phyloP scores from a whole-genome alignment of 2,888 invertebrate species.

The Agrilus mali region DNA sequence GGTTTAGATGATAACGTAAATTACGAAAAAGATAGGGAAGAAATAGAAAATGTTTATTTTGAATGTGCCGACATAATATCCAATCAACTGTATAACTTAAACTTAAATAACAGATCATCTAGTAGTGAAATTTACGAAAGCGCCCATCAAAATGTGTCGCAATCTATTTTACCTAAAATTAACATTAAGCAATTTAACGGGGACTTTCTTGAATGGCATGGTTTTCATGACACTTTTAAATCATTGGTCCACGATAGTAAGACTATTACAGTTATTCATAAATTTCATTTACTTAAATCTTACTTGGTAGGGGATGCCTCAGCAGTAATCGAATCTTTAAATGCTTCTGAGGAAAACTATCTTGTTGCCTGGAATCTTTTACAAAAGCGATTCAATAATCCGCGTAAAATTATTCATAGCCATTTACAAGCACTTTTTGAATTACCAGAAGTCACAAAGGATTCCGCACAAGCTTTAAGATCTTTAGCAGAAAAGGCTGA shows the following conservation, averaged over 20 bases:
- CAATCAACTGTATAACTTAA: not conserved
- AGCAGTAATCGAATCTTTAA: not conserved
- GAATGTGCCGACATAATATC: not conserved
- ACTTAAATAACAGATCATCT: not conserved
- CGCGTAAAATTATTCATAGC: no score
- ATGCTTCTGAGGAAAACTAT: not conserved
- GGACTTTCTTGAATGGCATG: not conserved
- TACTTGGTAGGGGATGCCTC: not conserved
- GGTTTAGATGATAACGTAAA: slow-evolving; percentile 1
- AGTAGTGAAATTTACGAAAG: not conserved
- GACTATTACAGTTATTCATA: not conserved
- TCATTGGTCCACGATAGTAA: slow-evolving; percentile 3
- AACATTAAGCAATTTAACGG: slow-evolving; percentile 1
- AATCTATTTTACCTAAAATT: slow-evolving; percentile 1
- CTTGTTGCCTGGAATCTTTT: not conserved
- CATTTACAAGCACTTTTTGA: no score
- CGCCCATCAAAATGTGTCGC: not conserved
- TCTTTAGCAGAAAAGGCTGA: no score
- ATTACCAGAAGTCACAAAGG: no score
- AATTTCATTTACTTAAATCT: slow-evolving; percentile 2
- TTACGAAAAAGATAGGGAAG: not conserved
- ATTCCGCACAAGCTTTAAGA: no score
- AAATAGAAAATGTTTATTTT: slow-evolving; percentile 1
- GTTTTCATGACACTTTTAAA: slow-evolving; percentile 1
- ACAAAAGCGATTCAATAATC: no score